Conservation (phyloP, 37 sponge, comb jelly and placozoan genomes). For the Agelas oroides region DNA sequence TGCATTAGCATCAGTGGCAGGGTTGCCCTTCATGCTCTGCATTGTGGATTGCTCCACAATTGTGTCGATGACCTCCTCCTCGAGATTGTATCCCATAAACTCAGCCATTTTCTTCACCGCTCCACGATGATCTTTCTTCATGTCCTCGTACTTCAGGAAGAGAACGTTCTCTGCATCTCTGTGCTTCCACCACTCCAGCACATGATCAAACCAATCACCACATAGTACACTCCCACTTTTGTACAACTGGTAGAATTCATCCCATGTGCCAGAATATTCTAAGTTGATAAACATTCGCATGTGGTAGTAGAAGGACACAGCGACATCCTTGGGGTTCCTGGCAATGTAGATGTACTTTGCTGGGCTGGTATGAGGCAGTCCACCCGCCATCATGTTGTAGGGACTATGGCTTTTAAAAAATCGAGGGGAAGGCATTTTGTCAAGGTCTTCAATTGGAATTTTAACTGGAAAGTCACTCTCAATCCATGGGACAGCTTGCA, state of each 20-base stretch:
- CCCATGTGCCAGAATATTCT: constrained; percentile 7
- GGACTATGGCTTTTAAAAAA: constrained; percentile 50
- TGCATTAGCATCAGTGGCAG: not conserved
- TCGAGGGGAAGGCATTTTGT: constrained; percentile 43
- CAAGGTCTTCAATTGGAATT: too few relatives aligned
- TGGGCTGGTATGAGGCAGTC: constrained; percentile 16
- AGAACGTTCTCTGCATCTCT: constrained; percentile 36
- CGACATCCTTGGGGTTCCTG: constrained; percentile 65
- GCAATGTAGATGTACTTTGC: constrained; percentile 65
- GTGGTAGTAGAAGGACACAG: constrained; percentile 66
- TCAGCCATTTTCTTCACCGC: constrained; percentile 7
- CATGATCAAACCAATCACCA: constrained; percentile 56
- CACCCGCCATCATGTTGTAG: constrained; percentile 35
- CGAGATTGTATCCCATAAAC: constrained; percentile 27
- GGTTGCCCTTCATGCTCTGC: constrained; percentile 43
- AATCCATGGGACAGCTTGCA: too few relatives aligned
- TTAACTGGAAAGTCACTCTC: too few relatives aligned
- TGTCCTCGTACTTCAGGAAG: constrained; percentile 55
- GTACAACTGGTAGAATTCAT: not conserved
- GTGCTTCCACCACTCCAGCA: constrained; percentile 42
- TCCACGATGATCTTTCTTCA: constrained; percentile 29
- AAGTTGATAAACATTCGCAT: constrained; percentile 7
- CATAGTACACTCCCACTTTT: constrained; percentile 30
- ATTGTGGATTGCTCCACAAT: constrained; percentile 24
- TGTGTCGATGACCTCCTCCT: constrained; percentile 14